Base-by-base conservation (phyloP, 2,888 invertebrate genomes). In the Ornithoptera alexandrae region DNA sequence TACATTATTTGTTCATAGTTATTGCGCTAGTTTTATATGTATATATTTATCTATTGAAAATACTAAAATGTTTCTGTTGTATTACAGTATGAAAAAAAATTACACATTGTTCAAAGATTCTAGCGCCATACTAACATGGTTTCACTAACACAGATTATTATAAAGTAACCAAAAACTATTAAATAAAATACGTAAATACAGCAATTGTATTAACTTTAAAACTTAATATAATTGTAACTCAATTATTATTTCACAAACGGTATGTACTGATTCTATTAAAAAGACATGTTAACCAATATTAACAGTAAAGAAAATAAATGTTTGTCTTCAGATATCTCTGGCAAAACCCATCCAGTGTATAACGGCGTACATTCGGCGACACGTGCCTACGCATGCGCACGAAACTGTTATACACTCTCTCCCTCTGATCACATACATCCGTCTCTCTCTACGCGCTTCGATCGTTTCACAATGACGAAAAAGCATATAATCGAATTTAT, bases 401-500 rank as follows among this genome's bases (percentile, higher is more conserved):
- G 46, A 39, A 53, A 53, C 60, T 68, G 70, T 50, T 65, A 65
- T 71, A 68, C 71, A 67, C 76, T 72, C 39, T 65, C 77, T 77
- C 84, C 17, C 72, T 90, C 84, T 65, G 30, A 42, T 84, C 15
- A 71, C 58, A 76, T 86, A 84, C 72, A 56, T 67, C 72, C 71
- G 59, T 89, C 89, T 75, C 81, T 24, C 56, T 88, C 83, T 72
- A 78, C 74, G 75, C 81, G 81, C 89, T 92, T 92, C 92, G 92
- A 92, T 92, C 92, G 90, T 82, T 79, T 78, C 79, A 80, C 86
- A 85, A 88, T 91, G 89, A 91, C 90, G 90, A 91, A 92, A 91
- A 91, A 87, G 87, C 79, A 85, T 84, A 88, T 92, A 89, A 92
- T 92, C 90, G 86, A 91, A 90, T 92, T 90, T 90, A 90, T 91